Conservation (phyloP, 2,797 vertebrate genomes). For the Leucoraja ocellata region DNA sequence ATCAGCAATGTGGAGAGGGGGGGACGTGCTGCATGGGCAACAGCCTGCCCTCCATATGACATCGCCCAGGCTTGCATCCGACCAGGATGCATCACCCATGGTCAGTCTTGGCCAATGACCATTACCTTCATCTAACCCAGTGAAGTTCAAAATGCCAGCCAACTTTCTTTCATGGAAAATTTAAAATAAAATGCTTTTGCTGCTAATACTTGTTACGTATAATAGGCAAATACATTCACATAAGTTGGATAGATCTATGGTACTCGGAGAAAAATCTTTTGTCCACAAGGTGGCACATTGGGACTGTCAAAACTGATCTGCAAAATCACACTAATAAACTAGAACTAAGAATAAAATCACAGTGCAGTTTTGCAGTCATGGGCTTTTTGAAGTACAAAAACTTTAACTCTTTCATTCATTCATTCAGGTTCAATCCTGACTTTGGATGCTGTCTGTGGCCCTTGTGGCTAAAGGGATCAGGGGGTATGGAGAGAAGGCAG, state of each 20-base stretch:
- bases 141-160: background rate
- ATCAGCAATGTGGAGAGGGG: too few relatives aligned
- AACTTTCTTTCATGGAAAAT: background rate
- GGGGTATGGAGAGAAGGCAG: too few relatives aligned
- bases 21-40: too few relatives aligned
- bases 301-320: constrained; percentile 9
- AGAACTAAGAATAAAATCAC: background rate
- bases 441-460: too few relatives aligned
- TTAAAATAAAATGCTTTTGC: background rate
- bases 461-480: too few relatives aligned
- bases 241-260: background rate
- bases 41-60: too few relatives aligned
- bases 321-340: background rate
- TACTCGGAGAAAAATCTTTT: background rate
- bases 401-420: background rate
- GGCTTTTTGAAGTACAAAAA: background rate
- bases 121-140: too few relatives aligned
- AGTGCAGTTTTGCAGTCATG: background rate
- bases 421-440: too few relatives aligned
- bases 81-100: too few relatives aligned
- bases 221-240: background rate
- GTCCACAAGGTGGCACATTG: constrained; percentile 23
- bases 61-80: too few relatives aligned
- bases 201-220: background rate
- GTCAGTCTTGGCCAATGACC: too few relatives aligned